phyloP scores from a whole-genome alignment of 2,797 vertebrate species.

The Ataeniobius toweri region DNA sequence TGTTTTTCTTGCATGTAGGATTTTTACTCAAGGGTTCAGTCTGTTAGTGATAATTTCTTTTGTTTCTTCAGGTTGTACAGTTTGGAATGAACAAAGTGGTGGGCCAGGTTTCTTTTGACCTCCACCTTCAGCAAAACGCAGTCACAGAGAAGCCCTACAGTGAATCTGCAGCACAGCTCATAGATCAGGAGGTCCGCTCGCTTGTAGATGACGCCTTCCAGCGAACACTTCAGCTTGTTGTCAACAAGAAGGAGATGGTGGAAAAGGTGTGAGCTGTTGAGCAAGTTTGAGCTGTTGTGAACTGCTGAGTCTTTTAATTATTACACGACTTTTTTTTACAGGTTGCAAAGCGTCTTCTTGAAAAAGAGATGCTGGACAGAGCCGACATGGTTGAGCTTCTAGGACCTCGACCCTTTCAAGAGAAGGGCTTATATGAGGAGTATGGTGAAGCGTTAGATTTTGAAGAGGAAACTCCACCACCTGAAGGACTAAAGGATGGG shows the following conservation, averaged over 20 bases:
- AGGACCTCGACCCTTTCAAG: conserved; percentile 88
- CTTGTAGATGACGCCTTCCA: conserved; percentile 89
- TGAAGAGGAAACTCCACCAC: conserved; percentile 88
- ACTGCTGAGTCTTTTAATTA: neutral
- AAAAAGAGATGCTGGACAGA: conserved; percentile 92
- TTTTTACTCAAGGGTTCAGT: neutral
- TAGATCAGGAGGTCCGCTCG: conserved; percentile 91
- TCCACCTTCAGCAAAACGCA: conserved; percentile 86
- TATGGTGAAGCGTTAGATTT: conserved; percentile 89
- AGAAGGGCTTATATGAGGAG: conserved; percentile 91
- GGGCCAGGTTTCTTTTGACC: conserved; percentile 94
- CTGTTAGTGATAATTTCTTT: neutral
- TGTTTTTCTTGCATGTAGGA: neutral
- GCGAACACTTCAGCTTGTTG: conserved; percentile 85
- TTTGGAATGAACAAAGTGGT: conserved; percentile 96
- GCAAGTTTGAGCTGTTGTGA: neutral
- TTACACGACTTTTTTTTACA: conserved; percentile 61
- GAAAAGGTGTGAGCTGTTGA: conserved; percentile 86
- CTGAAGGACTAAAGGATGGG: conserved; percentile 90
- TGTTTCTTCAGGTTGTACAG: conserved; percentile 87
- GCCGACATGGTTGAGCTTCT: conserved; percentile 92
- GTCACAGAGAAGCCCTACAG: conserved; percentile 92
- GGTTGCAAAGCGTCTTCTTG: conserved; percentile 91
- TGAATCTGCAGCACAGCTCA: conserved; percentile 90
- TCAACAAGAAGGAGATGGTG: conserved; percentile 88